Conservation (phyloP, 2,888 invertebrate genomes). For the Lucinisca nassula region DNA sequence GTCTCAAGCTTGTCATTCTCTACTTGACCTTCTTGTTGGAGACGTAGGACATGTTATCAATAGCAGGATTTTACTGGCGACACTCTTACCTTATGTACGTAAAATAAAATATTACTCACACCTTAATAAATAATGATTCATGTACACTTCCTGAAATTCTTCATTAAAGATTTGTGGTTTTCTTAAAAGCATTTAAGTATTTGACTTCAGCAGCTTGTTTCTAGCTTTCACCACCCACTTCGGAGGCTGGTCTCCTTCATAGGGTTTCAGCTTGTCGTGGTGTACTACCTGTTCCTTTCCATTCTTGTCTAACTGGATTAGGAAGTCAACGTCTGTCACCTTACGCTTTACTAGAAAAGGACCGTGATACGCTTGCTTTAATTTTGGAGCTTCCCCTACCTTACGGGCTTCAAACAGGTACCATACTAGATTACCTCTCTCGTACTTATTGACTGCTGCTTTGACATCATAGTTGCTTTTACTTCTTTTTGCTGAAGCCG, state of each 20-base stretch:
- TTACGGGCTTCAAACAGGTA: background rate
- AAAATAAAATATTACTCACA: background rate
- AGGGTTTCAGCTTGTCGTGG: constrained; percentile 18
- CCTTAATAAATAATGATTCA: background rate
- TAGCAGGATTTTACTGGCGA: too few relatives aligned
- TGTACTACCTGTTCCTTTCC: background rate
- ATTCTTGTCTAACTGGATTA: background rate
- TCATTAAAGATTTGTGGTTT: background rate
- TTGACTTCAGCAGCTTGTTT: background rate
- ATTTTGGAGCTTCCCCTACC: background rate
- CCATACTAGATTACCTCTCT: constrained; percentile 10
- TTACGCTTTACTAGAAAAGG: constrained; percentile 15
- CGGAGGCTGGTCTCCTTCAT: background rate
- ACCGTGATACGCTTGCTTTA: background rate
- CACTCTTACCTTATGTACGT: too few relatives aligned
- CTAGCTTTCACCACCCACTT: background rate
- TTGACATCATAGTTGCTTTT: constrained; percentile 35
- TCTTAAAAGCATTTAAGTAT: background rate
- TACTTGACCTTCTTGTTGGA: too few relatives aligned
- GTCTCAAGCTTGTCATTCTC: too few relatives aligned
- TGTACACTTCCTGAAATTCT: background rate
- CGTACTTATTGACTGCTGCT: background rate
- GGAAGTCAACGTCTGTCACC: background rate
- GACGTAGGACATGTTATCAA: too few relatives aligned
- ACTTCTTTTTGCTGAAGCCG: background rate